Percentiles rank a stretch among this genome's conserved stretches.
These are phyloP conservation scores for Archivesica marissinica DNA, from an alignment of 1,140 invertebrate genomes.

Conservation along the genomic window DNA sequence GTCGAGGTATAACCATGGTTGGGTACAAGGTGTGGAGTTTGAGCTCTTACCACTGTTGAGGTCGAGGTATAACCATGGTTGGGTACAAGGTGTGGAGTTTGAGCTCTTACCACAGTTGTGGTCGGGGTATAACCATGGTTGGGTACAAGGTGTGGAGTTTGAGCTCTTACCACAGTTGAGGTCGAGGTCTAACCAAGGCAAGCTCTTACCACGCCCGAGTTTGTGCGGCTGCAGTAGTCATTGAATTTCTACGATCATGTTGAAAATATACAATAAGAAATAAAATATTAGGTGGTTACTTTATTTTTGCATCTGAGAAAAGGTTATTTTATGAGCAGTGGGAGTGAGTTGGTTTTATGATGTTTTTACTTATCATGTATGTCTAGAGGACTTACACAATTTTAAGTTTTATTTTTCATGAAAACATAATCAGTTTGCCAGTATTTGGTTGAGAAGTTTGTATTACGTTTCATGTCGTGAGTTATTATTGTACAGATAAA, in stretches of 20 bases:
- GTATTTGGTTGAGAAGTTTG: slow-evolving; percentile 57
- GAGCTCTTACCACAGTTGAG: too few relatives aligned
- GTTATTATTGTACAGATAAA: slow-evolving; percentile 57
- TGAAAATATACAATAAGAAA: neutral
- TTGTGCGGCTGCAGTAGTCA: neutral
- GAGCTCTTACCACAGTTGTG: too few relatives aligned
- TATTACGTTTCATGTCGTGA: slow-evolving; percentile 56
- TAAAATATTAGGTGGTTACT: neutral
- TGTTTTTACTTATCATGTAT: neutral
- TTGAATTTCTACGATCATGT: neutral
- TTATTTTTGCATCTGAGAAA: neutral
- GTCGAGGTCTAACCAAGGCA: too few relatives aligned
- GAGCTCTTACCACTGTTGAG: too few relatives aligned
- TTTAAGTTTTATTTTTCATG: slow-evolving; percentile 36
- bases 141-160: too few relatives aligned
- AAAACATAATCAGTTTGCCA: slow-evolving; percentile 43
- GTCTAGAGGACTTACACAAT: neutral
- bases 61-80: too few relatives aligned
- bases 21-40: too few relatives aligned
- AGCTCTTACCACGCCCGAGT: too few relatives aligned
- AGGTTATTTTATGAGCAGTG: neutral
- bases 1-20: too few relatives aligned
- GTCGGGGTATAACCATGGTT: too few relatives aligned
- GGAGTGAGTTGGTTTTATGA: neutral
- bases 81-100: too few relatives aligned